Base-by-base conservation (phyloP, 2,113 vertebrate genomes). In the Notarius quadriscutis region DNA sequence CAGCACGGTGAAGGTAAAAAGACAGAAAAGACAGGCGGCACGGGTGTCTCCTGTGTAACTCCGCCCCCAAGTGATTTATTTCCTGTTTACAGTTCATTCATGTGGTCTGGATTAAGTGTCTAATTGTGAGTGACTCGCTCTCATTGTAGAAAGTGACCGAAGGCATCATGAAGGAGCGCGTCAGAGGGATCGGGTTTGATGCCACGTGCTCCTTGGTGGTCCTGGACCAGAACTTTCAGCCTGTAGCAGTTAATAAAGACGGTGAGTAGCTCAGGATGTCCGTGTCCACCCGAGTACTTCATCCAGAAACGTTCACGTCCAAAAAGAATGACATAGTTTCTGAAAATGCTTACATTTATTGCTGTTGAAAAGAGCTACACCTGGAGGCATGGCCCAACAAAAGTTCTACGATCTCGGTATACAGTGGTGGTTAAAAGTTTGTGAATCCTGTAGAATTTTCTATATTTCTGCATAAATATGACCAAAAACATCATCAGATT, bases 181-280 rank as follows among this genome's bases (percentile, higher is more conserved):
- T 99, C 75, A 94, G 95, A 93, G 98, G 98, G 10, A 86, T 99
- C 34, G 98, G 98, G 0, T 99, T 99, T 90, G 98, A 99, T 92
- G 97, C 96, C 85, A 99, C 98, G 0, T 99, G 98, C 89, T 99
- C 98, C 55, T 94, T 99, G 22, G 98, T 99, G 88, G 97, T 97
- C 89, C 91, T 99, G 93, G 97, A 99, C 90, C 93, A 94, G 85
- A 86, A 93, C 34, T 97, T 97, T 90, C 95, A 88, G 41, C 97
- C 98, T 78, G 93, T 99, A 86, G 92, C 98, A 25, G 97, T 99
- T 57, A 96, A 95, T 91, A 85, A 58, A 83, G 94, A 96, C 91
- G 97, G 98, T 99, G 92, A 90, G 91, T 74, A n/a, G 17, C 41
- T 25, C 53, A 82, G 65, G 4, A 12, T 8, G 0, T 20, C 34